These are phyloP conservation scores for Asteroscopus sphinx DNA, from an alignment of 2,888 invertebrate species.

Conservation along the genomic window DNA sequence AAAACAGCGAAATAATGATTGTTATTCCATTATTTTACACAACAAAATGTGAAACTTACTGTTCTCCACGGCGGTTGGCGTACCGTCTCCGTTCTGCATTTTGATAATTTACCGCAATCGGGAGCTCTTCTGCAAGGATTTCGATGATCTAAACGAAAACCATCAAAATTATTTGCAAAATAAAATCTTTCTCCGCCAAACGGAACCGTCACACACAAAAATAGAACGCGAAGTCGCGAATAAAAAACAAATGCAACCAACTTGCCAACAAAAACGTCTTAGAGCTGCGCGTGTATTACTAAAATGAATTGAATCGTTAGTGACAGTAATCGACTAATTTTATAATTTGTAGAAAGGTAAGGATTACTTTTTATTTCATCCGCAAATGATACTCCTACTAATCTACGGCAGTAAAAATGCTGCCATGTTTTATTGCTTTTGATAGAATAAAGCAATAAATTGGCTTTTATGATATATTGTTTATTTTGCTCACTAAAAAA, in stretches of 20 bases:
- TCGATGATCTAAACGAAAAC: slow-evolving; percentile 75
- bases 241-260: slow-evolving; percentile 84
- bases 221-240: slow-evolving; percentile 89
- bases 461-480: too few species aligned
- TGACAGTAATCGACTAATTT: slow-evolving; percentile 23
- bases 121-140: slow-evolving; percentile 74
- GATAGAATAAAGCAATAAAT: too few species aligned
- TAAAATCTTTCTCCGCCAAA: slow-evolving; percentile 78
- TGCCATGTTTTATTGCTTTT: too few species aligned
- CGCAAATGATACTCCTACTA: too few species aligned
- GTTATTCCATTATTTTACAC: slow-evolving; percentile 78
- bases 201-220: slow-evolving; percentile 89
- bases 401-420: too few species aligned
- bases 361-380: too few species aligned
- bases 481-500: too few species aligned
- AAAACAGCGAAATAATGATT: slow-evolving; percentile 76
- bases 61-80: slow-evolving; percentile 77
- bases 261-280: slow-evolving; percentile 56
- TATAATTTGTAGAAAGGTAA: too few species aligned
- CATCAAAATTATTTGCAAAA: slow-evolving; percentile 83
- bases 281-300: slow-evolving; percentile 22
- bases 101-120: slow-evolving; percentile 78
- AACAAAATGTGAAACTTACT: slow-evolving; percentile 82
- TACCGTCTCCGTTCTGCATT: slow-evolving; percentile 88
- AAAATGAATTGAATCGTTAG: not conserved